These are phyloP conservation scores for Neoniphon sammara DNA, from an alignment of 2,797 vertebrate species.

Conservation along the genomic window DNA sequence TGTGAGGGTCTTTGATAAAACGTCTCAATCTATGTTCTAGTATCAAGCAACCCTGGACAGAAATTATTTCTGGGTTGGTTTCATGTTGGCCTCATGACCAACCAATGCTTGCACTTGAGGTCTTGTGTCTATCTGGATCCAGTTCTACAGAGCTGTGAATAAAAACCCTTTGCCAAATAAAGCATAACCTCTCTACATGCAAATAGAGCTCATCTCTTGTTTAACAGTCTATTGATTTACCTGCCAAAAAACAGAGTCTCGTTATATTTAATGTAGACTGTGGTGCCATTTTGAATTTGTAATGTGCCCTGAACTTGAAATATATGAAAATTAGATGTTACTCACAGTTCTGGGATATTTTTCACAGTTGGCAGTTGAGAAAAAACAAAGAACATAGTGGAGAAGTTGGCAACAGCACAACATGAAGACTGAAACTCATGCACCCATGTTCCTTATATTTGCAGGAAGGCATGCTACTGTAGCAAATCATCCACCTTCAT, in stretches of 20 bases:
- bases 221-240: slow-evolving; percentile 6
- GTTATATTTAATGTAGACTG: not conserved
- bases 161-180: slow-evolving; percentile 40
- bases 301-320: slow-evolving; percentile 30
- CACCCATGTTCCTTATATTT: slow-evolving; percentile 41
- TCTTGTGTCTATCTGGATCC: slow-evolving; percentile 22
- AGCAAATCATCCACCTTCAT: not conserved
- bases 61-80: slow-evolving; percentile 33
- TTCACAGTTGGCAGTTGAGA: slow-evolving; percentile 36
- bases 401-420: slow-evolving; percentile 27
- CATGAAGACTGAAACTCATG: slow-evolving; percentile 25
- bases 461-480: slow-evolving; percentile 16
- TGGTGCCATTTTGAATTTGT: slow-evolving; percentile 22
- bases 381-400: slow-evolving; percentile 41
- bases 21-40: slow-evolving; percentile 48
- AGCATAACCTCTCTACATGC: slow-evolving; percentile 22
- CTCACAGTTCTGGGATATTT: slow-evolving; percentile 37
- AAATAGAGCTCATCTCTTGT: slow-evolving; percentile 31
- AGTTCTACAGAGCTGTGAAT: slow-evolving; percentile 30
- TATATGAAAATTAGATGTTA: slow-evolving; percentile 35
- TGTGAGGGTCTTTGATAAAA: slow-evolving; percentile 12
- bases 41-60: slow-evolving; percentile 49
- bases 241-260: slow-evolving; percentile 23
- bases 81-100: slow-evolving; percentile 50
- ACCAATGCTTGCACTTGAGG: slow-evolving; percentile 19